Percentiles rank a stretch among this genome's conserved stretches.
These are phyloP conservation scores for Orthonychiurus folsomi DNA, from an alignment of 2,888 invertebrate genomes.

Conservation along the genomic window DNA sequence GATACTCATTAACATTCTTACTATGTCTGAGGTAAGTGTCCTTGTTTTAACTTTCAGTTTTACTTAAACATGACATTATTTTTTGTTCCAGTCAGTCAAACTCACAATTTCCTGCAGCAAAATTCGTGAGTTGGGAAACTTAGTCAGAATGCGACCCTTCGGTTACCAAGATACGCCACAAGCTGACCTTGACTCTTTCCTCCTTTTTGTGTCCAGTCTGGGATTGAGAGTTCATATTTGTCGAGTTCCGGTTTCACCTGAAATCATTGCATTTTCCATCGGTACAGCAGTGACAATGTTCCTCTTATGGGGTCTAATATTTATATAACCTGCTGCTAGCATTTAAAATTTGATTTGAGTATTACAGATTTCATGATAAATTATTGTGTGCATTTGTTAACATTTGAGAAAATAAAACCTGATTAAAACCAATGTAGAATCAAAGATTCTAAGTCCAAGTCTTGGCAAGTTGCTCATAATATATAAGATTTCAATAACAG, in stretches of 20 bases:
- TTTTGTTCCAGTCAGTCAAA: slow-evolving; percentile 58
- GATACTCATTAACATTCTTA: slow-evolving; percentile 57
- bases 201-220: slow-evolving; percentile 65
- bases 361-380: too few species aligned
- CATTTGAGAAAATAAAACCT: too few species aligned
- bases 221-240: slow-evolving; percentile 65
- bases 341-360: too few species aligned
- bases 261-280: slow-evolving; percentile 57
- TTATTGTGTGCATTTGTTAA: too few species aligned
- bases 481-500: too few species aligned
- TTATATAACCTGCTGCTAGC: too few species aligned
- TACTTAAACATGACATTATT: neutral
- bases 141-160: slow-evolving; percentile 66
- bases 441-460: too few species aligned
- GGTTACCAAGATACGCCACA: slow-evolving; percentile 68
- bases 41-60: neutral
- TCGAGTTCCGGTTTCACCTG: slow-evolving; percentile 61
- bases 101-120: slow-evolving; percentile 62
- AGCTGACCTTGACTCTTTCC: slow-evolving; percentile 64
- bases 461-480: too few species aligned
- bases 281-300: slow-evolving; percentile 54
- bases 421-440: too few species aligned
- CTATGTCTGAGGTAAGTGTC: slow-evolving; percentile 59
- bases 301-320: slow-evolving; percentile 65
- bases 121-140: slow-evolving; percentile 67